These are phyloP conservation scores for Morus bassanus DNA, from an alignment of 2,797 vertebrate species.

Conservation along the genomic window DNA sequence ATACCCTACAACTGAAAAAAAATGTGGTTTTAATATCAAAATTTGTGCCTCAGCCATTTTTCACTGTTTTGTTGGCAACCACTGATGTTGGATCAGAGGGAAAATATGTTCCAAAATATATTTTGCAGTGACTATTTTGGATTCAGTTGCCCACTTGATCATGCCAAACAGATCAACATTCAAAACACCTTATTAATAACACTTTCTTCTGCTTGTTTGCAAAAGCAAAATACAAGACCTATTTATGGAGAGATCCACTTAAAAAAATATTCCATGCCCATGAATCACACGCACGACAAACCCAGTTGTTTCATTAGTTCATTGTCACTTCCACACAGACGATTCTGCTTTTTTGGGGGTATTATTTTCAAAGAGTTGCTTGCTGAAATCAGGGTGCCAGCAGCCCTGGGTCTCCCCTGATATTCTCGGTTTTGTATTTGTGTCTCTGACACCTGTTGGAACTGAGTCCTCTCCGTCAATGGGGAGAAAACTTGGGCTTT, in stretches of 20 bases:
- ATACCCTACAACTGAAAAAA: neutral
- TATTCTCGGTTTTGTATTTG: neutral
- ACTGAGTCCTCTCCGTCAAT: neutral
- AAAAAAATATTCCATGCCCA: neutral
- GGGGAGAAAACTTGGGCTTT: neutral
- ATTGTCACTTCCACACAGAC: neutral
- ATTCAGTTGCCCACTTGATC: neutral
- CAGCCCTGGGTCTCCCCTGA: neutral
- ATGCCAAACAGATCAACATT: neutral
- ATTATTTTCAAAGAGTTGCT: neutral
- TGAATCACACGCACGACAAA: neutral
- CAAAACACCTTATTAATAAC: slow-evolving; percentile 1
- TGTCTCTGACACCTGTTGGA: neutral
- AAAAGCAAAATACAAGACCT: neutral
- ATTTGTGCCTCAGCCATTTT: neutral
- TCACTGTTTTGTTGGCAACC: neutral
- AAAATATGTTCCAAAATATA: slow-evolving; percentile 29
- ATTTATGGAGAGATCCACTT: neutral
- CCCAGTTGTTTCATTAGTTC: neutral
- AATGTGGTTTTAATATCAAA: neutral
- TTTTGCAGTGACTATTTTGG: slow-evolving; percentile 1
- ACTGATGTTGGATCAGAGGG: neutral
- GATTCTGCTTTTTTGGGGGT: neutral
- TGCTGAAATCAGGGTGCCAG: neutral
- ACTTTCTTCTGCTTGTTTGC: neutral